These are phyloP conservation scores for Aphaenogaster ashmeadi DNA, from an alignment of 1,140 invertebrate genomes.

Conservation along the genomic window DNA sequence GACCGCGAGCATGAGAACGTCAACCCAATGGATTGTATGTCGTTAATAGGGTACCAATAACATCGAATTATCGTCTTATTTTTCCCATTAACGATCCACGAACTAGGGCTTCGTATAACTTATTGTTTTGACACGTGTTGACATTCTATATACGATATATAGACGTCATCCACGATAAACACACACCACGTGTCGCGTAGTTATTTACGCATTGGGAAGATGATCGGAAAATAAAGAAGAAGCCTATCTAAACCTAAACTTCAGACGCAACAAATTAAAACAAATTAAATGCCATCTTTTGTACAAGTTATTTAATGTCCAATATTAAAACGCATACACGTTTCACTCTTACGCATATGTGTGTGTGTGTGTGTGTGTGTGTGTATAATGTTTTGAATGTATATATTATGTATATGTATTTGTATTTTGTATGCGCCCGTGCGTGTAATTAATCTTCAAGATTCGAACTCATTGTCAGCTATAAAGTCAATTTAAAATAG, in stretches of 20 bases:
- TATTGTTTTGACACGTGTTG: conserved; percentile 33
- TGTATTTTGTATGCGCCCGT: no score
- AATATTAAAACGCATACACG: no score
- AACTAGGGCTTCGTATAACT: background rate
- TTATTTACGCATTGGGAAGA: conserved; percentile 35
- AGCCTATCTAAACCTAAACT: background rate
- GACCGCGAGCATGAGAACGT: conserved; percentile 66
- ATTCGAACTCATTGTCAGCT: background rate
- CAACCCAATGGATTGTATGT: conserved; percentile 61
- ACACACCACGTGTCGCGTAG: background rate
- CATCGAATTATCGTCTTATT: conserved; percentile 75
- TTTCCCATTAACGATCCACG: conserved; percentile 43
- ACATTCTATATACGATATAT: conserved; percentile 2
- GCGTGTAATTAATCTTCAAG: background rate
- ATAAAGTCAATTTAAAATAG: background rate
- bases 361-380: no score
- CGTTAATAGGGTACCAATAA: conserved; percentile 67
- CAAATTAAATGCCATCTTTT: background rate
- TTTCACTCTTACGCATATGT: no score
- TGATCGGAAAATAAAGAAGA: background rate
- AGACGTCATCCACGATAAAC: conserved; percentile 33
- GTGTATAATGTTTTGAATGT: no score
- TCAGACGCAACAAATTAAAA: background rate
- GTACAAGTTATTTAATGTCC: background rate
- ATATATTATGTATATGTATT: no score